Evolutionary conservation across 2,888 invertebrate genomes (phyloP), one percentile per base, ranked within the genome.

Genomic region (Chalcosyrphus nemorum): DNA sequence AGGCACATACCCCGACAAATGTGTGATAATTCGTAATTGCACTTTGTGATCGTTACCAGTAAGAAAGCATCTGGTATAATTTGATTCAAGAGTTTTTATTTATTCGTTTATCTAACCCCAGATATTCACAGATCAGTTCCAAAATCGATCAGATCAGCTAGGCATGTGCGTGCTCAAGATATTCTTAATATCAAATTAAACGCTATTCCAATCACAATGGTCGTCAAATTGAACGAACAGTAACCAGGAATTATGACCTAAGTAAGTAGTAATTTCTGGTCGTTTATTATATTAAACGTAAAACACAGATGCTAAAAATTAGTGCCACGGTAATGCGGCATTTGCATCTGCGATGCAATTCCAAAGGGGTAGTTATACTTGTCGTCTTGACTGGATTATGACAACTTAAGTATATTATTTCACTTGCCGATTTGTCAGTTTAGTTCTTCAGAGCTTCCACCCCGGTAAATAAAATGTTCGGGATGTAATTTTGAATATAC

Each of bases 231-330:
- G 52, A 61, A 52, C 6, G 24, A 32, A 47, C 57, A 50, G 15
- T 50, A 59, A 59, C 35, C 15, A 21, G n/a, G 41, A 52, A 61
- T 72, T 72, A 61, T 52, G 61, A 71, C 52, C 52, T 59, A 59
- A 59, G 66, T 52, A 52, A 21, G 66, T 52, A 52, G 29, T 68
- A 76, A 76, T 76, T 68, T 76, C 24, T 27, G 21, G 21, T 52
- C 17, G 2, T 9, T 71, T 50, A 27, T 35, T 57, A 15, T 15
- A 47, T 35, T 52, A 27, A 19, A 70, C n/a, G 17, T 21, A 32
- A 61, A 68, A 77, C n/a, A 38, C 61, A 70, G 32, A 54, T 61
- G 54, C 27, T 52, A 32, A 7, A 56, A 9, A 61, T 77, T 27
- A 68, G 68, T 77, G 59, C 32, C 61, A 27, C 19, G 13, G 27